Base-by-base conservation (phyloP, 2,797 vertebrate genomes). In the Euphonia xanthogaster region DNA sequence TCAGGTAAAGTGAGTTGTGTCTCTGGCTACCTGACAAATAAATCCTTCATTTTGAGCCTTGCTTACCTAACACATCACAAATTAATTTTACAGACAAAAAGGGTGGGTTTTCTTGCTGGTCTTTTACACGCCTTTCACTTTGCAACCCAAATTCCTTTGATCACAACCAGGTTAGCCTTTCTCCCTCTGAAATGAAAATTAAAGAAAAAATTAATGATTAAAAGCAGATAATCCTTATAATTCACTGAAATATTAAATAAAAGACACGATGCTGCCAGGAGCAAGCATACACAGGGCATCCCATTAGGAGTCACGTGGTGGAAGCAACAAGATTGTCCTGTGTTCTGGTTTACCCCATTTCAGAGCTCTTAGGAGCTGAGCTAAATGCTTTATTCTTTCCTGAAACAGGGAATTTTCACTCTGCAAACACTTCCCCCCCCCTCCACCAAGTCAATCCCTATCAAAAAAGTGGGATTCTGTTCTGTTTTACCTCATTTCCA, bases 1-100 rank as follows among this genome's bases (percentile, higher is more conserved):
- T 98, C 75, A 99, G 99, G 99, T 99, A 94, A 68, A 93, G 93
- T 74, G 21, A 55, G 40, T 68, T 35, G 12, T 79, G 62, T 67
- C n/a, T 77, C 33, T 79, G 65, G 12, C 23, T 60, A 3, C 27
- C 35, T 82, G 79, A 31, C 9, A 70, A n/a, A 90, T 31, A 17
- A 40, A 19, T 45, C 12, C 16, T 80, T 85, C 12, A 30, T 71
- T 81, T 25, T 50, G 27, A 44, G 24, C 30, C 40, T 66, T 48
- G 19, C 28, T 94, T 91, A 42, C 10, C 8, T 70, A 11, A 61
- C 22, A 7, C 7, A 42, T 3, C 25, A 37, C 5, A 21, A n/a
- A 72, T 27, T 15, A 51, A 62, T 63, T 81, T 86, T 66, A 63
- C 44, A 58, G 70, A 27, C 14, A 57, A 74, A 47, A 61, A n/a